A percentile compares a stretch with the other conserved stretches of the same genome.
Evolutionary conservation across 2,113 vertebrate species (phyloP).

Genomic region (Isurus oxyrinchus): DNA sequence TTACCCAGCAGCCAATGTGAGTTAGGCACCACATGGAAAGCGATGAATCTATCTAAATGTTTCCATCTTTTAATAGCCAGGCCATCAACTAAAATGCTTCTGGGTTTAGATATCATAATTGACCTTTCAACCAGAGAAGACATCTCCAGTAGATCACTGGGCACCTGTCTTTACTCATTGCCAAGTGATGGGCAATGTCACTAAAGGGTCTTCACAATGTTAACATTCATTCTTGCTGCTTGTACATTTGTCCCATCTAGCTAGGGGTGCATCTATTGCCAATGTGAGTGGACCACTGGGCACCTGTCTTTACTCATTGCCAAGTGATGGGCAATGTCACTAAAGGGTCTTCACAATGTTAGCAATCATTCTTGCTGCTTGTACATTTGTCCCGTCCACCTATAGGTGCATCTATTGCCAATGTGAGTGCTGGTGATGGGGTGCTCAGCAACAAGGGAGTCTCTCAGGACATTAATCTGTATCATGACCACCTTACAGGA

Average conservation of each 20-base stretch:
- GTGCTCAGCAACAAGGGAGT: neutral
- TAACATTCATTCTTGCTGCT: neutral
- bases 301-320: neutral
- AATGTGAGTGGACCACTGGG: neutral
- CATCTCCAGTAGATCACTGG: neutral
- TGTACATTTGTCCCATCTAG: neutral
- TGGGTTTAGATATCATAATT: neutral
- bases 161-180: neutral
- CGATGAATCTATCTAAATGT: neutral
- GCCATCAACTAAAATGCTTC: neutral
- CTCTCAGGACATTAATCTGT: neutral
- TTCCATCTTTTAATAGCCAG: neutral
- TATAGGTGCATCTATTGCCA: neutral
- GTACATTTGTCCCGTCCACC: neutral
- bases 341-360: neutral
- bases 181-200: neutral
- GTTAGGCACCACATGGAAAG: no score
- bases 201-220: neutral
- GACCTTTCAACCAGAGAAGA: neutral
- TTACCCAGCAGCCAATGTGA: no score
- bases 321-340: neutral
- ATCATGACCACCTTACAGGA: neutral
- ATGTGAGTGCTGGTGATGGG: neutral
- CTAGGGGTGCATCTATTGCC: neutral
- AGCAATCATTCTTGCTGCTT: neutral